Conservation (phyloP, 1,140 invertebrate genomes). For the Neodiprion pinetum region DNA sequence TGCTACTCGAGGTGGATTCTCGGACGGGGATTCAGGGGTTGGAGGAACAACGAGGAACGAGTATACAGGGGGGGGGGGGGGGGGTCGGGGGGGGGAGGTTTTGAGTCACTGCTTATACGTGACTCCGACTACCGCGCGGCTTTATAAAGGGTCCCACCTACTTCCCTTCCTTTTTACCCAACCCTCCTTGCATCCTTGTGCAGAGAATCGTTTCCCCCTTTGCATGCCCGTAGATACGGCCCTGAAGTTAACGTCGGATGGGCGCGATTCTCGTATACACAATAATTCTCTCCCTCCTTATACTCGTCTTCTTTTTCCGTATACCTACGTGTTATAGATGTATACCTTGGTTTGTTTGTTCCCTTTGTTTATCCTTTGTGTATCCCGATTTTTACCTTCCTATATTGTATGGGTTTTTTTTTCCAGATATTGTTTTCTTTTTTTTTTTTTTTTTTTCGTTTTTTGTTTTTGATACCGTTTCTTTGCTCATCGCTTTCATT, state of each 20-base stretch:
- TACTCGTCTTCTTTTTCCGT: too few relatives aligned
- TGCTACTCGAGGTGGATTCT: constrained; percentile 38
- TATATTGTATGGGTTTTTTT: too few relatives aligned
- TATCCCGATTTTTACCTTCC: too few relatives aligned
- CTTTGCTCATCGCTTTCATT: too few relatives aligned
- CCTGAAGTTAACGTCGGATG: neutral
- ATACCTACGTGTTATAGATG: too few relatives aligned
- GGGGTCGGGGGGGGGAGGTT: constrained; percentile 18
- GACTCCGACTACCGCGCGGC: constrained; percentile 41
- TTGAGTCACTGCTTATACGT: constrained; percentile 59
- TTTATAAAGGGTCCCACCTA: neutral
- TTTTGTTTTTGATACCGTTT: too few relatives aligned
- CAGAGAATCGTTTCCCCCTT: neutral
- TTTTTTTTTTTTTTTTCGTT: too few relatives aligned
- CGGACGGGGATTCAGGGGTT: neutral
- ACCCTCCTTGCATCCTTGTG: neutral
- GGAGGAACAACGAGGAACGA: neutral
- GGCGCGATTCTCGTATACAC: neutral
- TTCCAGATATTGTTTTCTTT: too few relatives aligned
- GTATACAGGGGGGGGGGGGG: neutral
- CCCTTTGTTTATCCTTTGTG: neutral
- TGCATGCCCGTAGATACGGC: too few relatives aligned
- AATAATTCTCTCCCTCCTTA: too few relatives aligned
- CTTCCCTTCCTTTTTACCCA: neutral
- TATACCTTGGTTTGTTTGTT: neutral